These are phyloP conservation scores for Apis mellifera DNA, from an alignment of 1,140 invertebrate species.

Conservation along the genomic window DNA sequence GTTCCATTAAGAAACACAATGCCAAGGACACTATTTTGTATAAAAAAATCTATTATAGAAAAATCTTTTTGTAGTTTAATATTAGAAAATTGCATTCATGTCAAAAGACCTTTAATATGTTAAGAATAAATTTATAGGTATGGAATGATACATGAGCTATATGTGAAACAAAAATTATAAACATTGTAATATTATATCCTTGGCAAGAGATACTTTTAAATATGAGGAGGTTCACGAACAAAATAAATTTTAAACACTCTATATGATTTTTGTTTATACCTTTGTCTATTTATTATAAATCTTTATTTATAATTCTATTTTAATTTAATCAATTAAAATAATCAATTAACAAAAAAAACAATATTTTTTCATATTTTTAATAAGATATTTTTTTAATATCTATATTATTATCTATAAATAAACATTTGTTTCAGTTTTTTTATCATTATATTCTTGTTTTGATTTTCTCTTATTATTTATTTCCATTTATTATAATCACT, in stretches of 20 bases:
- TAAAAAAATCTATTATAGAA: constrained; percentile 35
- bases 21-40: constrained; percentile 60
- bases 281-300: constrained; percentile 3
- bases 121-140: background rate
- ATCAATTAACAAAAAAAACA: background rate
- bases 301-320: background rate
- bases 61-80: constrained; percentile 46
- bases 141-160: background rate
- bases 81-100: constrained; percentile 42
- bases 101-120: constrained; percentile 4
- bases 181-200: constrained; percentile 34
- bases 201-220: constrained; percentile 13
- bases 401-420: too few relatives aligned
- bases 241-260: constrained; percentile 40
- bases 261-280: constrained; percentile 23
- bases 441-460: too few relatives aligned
- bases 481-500: too few relatives aligned
- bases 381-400: too few relatives aligned
- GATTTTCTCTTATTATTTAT: too few relatives aligned
- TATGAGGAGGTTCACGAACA: constrained; percentile 1
- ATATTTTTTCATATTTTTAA: background rate
- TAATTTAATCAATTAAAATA: background rate
- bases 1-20: constrained; percentile 20
- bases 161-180: background rate
- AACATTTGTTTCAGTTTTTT: too few relatives aligned